phyloP scores from a whole-genome alignment of 1,140 invertebrate species.

The Aethina tumida region DNA sequence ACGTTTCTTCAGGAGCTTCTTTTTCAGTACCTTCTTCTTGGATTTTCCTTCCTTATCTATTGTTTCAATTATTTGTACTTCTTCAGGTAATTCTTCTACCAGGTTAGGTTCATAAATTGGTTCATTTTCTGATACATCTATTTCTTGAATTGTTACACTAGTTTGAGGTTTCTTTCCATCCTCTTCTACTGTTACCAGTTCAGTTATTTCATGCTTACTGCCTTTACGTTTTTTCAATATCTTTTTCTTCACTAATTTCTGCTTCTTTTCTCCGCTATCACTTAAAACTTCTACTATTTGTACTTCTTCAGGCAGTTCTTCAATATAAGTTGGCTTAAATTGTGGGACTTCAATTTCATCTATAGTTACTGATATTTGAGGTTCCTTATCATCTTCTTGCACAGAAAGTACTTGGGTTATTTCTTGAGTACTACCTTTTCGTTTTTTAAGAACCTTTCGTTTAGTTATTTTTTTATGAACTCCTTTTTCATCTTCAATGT shows the following conservation, averaged over 20 bases:
- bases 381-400: conserved; percentile 17
- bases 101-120: too few relatives aligned
- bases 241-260: conserved; percentile 23
- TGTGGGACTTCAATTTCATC: conserved; percentile 16
- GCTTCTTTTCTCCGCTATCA: conserved; percentile 28
- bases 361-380: conserved; percentile 23
- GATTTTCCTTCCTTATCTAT: conserved; percentile 25
- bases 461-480: too few relatives aligned
- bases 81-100: conserved; percentile 21
- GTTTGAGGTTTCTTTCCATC: conserved; percentile 29
- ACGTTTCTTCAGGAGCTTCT: conserved; percentile 20
- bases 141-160: conserved; percentile 27
- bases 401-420: conserved; percentile 22
- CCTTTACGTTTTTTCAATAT: conserved; percentile 27
- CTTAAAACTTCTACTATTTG: conserved; percentile 26
- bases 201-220: conserved; percentile 30
- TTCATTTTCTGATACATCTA: conserved; percentile 4
- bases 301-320: conserved; percentile 34
- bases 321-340: conserved; percentile 22
- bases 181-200: conserved; percentile 33
- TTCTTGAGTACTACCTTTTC: too few relatives aligned
- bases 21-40: conserved; percentile 23
- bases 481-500: conserved; percentile 24
- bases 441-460: too few relatives aligned
- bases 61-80: conserved; percentile 19